These are phyloP conservation scores for Trissolcus basalis DNA, from an alignment of 1,140 invertebrate genomes.

Conservation along the genomic window DNA sequence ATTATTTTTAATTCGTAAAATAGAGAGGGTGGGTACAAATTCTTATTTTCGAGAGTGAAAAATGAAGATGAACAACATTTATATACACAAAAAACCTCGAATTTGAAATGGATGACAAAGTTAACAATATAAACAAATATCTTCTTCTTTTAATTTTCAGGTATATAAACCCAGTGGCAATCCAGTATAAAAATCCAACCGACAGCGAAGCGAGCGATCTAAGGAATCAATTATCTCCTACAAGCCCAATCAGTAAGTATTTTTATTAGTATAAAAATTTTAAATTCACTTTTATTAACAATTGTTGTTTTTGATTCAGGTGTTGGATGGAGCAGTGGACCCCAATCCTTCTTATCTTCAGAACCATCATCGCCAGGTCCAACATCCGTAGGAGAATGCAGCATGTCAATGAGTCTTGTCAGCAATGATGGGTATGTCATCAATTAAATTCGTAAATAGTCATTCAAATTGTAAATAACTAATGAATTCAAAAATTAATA, in stretches of 20 bases:
- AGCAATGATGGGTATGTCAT: slow-evolving; percentile 80
- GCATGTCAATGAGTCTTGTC: slow-evolving; percentile 80
- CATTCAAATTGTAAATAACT: no score
- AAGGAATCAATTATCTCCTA: slow-evolving; percentile 71
- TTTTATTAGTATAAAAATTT: neutral
- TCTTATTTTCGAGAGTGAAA: no score
- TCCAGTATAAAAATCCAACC: slow-evolving; percentile 66
- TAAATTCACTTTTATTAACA: neutral
- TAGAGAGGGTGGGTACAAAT: no score
- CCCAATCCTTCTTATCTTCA: slow-evolving; percentile 79
- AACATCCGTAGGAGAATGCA: slow-evolving; percentile 78
- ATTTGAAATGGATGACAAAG: neutral
- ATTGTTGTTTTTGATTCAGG: slow-evolving; percentile 47
- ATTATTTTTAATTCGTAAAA: no score
- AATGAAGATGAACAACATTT: no score
- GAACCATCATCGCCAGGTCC: slow-evolving; percentile 82
- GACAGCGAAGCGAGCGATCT: slow-evolving; percentile 67
- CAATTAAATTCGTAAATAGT: no score
- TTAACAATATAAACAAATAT: neutral
- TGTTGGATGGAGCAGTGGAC: slow-evolving; percentile 77
- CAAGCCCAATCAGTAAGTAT: slow-evolving; percentile 73
- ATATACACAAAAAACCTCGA: neutral
- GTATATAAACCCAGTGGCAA: slow-evolving; percentile 65
- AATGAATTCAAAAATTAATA: no score
- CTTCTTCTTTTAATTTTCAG: slow-evolving; percentile 34